These are phyloP conservation scores for Ophion costatus DNA, from an alignment of 2,888 invertebrate species.

Conservation along the genomic window DNA sequence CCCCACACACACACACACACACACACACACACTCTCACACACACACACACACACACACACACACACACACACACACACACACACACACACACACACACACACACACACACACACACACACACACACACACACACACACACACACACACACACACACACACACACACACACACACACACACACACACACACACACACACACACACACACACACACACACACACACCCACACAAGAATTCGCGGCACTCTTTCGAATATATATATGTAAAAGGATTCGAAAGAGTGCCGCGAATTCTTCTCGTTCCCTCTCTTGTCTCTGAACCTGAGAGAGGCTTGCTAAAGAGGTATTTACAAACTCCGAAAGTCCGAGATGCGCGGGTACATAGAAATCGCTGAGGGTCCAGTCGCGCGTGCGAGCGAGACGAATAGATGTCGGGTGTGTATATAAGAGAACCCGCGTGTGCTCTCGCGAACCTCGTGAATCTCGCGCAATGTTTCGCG, in stretches of 20 bases:
- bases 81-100: too few relatives aligned
- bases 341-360: conserved; percentile 66
- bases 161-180: too few relatives aligned
- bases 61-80: conserved; percentile 12
- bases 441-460: conserved; percentile 20
- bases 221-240: too few relatives aligned
- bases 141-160: too few relatives aligned
- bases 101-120: too few relatives aligned
- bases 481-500: conserved; percentile 67
- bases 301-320: conserved; percentile 53
- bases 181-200: too few relatives aligned
- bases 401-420: neutral
- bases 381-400: neutral
- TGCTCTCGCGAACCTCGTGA: conserved; percentile 58
- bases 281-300: conserved; percentile 58
- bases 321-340: conserved; percentile 49
- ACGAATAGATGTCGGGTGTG: conserved; percentile 18
- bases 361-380: conserved; percentile 48
- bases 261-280: conserved; percentile 44
- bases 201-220: too few relatives aligned
- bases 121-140: too few relatives aligned
- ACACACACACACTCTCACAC: neutral
- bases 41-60: conserved; percentile 16
- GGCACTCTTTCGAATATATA: neutral
- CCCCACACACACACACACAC: too few relatives aligned